Percentiles rank a stretch among this genome's conserved stretches.
These are phyloP conservation scores for Merluccius polli DNA, from an alignment of 2,797 vertebrate genomes.

Conservation along the genomic window DNA sequence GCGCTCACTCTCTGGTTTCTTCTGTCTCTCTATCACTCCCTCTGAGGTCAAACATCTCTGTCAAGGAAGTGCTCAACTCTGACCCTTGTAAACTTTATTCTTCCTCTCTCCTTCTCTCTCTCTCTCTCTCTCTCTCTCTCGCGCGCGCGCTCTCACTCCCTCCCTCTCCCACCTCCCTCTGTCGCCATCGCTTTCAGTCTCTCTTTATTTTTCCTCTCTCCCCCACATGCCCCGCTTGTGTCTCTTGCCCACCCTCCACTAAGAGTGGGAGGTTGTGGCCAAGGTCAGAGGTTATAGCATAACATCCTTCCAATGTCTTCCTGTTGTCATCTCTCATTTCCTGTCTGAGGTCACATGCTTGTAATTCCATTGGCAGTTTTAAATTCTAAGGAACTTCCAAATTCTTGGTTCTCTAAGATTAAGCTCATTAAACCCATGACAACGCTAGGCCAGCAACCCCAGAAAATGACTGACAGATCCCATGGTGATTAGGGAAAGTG, in stretches of 20 bases:
- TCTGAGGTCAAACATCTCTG: not conserved
- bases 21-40: not conserved
- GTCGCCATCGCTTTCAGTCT: too few relatives aligned
- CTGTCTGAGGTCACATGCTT: not conserved
- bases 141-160: not conserved
- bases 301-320: not conserved
- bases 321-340: not conserved
- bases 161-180: too few relatives aligned
- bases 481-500: not conserved
- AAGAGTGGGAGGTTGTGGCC: not conserved
- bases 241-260: too few relatives aligned
- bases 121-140: not conserved
- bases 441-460: not conserved
- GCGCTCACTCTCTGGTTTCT: not conserved
- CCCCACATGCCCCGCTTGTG: not conserved
- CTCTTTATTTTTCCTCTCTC: too few relatives aligned
- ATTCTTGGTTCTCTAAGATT: not conserved
- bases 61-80: not conserved
- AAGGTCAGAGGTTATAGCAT: not conserved
- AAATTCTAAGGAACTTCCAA: conserved; percentile 16
- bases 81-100: not conserved
- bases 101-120: not conserved
- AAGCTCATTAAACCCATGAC: not conserved
- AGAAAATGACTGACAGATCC: not conserved
- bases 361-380: not conserved